Evolutionary conservation across 2,888 invertebrate genomes (phyloP).

Genomic region (Eucriotettix oculatus): DNA sequence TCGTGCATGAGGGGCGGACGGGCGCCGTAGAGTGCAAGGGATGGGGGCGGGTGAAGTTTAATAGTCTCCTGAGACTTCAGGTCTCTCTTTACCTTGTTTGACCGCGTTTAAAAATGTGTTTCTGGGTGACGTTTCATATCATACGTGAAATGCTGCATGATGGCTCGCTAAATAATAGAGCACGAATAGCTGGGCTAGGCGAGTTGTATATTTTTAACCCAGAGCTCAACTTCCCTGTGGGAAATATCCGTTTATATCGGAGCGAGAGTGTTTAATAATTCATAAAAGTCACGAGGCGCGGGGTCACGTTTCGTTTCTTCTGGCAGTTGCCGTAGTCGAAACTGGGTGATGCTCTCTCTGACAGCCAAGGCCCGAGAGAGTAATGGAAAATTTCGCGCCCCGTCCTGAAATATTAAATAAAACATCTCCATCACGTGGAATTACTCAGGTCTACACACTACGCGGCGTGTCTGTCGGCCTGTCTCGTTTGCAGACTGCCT

Average conservation of each 20-base stretch:
- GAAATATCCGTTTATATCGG: neutral
- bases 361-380: neutral
- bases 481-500: neutral
- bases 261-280: neutral
- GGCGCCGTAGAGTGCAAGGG: neutral
- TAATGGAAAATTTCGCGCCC: neutral
- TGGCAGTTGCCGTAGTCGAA: neutral
- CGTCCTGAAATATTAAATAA: slow-evolving; percentile 5
- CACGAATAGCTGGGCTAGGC: neutral
- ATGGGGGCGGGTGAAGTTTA: neutral
- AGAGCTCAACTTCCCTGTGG: neutral
- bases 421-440: neutral
- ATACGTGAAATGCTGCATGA: slow-evolving; percentile 1
- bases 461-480: neutral
- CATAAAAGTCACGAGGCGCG: slow-evolving; percentile 1
- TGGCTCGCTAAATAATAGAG: neutral
- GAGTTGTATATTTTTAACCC: neutral
- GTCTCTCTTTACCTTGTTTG: neutral
- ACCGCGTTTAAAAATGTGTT: slow-evolving; percentile 1
- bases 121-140: slow-evolving; percentile 4
- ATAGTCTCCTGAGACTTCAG: neutral
- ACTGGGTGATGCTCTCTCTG: neutral
- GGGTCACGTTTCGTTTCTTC: neutral
- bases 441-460: neutral
- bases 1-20: neutral